These are phyloP conservation scores for Oostethus manadensis DNA, from an alignment of 2,113 vertebrate species.

Conservation along the genomic window DNA sequence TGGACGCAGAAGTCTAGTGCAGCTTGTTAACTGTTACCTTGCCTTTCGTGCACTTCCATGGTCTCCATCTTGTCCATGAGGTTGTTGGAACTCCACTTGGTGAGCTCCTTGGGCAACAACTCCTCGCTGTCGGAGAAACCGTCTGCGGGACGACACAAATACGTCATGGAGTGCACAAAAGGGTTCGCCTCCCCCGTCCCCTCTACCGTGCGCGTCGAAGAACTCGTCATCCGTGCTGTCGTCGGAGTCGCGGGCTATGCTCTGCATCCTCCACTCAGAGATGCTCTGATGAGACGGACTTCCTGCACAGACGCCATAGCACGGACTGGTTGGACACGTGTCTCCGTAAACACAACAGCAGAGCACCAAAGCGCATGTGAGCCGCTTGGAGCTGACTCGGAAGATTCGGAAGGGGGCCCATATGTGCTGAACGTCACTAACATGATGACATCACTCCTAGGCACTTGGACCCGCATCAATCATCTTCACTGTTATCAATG, in stretches of 20 bases:
- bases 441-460: no score
- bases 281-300: constrained; percentile 91
- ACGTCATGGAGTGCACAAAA: not conserved
- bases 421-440: no score
- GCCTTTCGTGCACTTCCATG: constrained; percentile 78
- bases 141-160: constrained; percentile 66
- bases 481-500: not conserved
- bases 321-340: not conserved
- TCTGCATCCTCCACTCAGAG: constrained; percentile 97
- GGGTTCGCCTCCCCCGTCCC: not conserved
- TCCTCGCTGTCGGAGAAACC: constrained; percentile 90
- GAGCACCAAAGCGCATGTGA: not conserved
- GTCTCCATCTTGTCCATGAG: constrained; percentile 96
- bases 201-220: constrained; percentile 89
- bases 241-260: constrained; percentile 90
- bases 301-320: constrained; percentile 58
- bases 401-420: no score
- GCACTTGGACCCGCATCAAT: no score
- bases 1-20: not conserved
- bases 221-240: constrained; percentile 94
- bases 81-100: constrained; percentile 94
- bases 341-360: no score
- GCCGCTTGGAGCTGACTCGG: not conserved
- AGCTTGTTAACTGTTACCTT: constrained; percentile 57
- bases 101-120: constrained; percentile 86